These are phyloP conservation scores for Xestoiulus laeticollis DNA, from an alignment of 2,888 invertebrate genomes.

Conservation along the genomic window DNA sequence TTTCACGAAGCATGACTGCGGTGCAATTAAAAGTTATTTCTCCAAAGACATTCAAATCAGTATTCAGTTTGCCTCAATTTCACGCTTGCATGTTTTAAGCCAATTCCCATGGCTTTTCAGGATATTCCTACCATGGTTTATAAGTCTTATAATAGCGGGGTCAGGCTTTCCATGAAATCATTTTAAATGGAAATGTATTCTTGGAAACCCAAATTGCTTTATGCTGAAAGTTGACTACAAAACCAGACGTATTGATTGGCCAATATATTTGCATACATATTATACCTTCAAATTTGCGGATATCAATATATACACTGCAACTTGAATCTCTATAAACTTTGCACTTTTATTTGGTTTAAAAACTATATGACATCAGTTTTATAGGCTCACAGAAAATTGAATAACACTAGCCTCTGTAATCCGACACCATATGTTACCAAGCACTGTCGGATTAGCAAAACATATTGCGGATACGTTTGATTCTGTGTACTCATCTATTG, in stretches of 20 bases:
- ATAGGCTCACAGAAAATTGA: too few relatives aligned
- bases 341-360: too few relatives aligned
- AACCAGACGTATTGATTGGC: neutral
- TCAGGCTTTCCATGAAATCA: neutral
- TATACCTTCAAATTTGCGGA: too few relatives aligned
- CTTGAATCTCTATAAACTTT: too few relatives aligned
- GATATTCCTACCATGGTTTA: neutral
- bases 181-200: neutral
- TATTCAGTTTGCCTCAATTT: conserved; percentile 22
- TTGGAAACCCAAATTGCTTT: neutral
- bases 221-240: neutral
- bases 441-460: too few relatives aligned
- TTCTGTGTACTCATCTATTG: too few relatives aligned
- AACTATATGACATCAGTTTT: too few relatives aligned
- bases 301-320: too few relatives aligned
- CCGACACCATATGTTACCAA: too few relatives aligned
- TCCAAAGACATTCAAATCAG: conserved; percentile 24
- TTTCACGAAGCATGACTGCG: conserved; percentile 1
- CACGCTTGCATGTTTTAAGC: conserved; percentile 18
- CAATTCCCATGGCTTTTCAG: neutral
- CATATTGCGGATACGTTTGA: too few relatives aligned
- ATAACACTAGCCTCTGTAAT: too few relatives aligned
- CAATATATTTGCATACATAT: neutral
- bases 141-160: neutral
- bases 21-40: conserved; percentile 24